phyloP scores from a whole-genome alignment of 2,113 vertebrate genomes.

The Neomonachus schauinslandi region DNA sequence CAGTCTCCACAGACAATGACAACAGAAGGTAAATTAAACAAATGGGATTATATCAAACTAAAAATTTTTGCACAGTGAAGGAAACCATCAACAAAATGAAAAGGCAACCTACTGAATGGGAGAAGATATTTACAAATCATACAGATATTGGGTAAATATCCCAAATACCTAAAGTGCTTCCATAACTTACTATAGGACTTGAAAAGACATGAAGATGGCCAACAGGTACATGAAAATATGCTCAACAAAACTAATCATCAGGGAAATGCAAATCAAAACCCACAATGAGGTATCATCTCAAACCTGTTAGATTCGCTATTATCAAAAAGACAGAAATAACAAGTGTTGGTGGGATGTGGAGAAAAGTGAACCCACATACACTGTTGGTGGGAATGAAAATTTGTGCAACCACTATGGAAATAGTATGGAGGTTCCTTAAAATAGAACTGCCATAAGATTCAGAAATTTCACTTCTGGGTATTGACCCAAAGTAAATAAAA shows the following conservation, averaged over 20 bases:
- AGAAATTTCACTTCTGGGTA: neutral
- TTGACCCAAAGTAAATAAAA: neutral
- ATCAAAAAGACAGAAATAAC: neutral
- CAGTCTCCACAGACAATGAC: neutral
- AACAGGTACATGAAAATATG: neutral
- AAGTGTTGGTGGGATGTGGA: neutral
- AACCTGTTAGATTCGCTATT: neutral
- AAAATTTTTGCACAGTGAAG: neutral
- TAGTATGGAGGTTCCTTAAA: neutral
- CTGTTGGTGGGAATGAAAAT: neutral
- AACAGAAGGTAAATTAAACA: neutral
- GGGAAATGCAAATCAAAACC: neutral
- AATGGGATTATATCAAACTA: neutral
- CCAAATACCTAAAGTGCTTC: neutral
- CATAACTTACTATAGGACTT: neutral
- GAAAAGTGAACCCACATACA: neutral
- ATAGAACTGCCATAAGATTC: neutral
- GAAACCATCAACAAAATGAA: neutral
- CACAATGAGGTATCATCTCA: neutral
- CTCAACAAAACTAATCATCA: neutral
- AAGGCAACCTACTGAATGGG: neutral
- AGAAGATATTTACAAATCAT: neutral
- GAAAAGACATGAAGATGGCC: neutral
- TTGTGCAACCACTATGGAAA: neutral
- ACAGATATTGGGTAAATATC: neutral